Conservation (phyloP, 2,797 vertebrate species). For the Propithecus deckenii region DNA sequence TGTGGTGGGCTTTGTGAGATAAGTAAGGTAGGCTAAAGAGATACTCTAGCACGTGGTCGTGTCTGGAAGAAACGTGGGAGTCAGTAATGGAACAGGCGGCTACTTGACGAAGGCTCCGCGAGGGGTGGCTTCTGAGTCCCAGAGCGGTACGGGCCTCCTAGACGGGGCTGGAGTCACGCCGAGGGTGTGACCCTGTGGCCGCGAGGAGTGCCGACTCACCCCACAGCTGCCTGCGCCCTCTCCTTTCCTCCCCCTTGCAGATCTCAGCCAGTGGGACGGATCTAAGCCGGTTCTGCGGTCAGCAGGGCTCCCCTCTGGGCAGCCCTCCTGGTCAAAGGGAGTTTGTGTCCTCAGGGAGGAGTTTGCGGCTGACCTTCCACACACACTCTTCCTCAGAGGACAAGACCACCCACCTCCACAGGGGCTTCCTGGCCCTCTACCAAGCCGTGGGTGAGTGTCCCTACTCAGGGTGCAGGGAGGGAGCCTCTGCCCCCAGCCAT, state of each 20-base stretch:
- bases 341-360: constrained; percentile 82
- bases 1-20: background rate
- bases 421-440: constrained; percentile 85
- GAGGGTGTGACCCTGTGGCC: background rate
- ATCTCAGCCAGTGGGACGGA: constrained; percentile 80
- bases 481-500: constrained; percentile 64
- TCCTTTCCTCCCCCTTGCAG: constrained; percentile 71
- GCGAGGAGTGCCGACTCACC: background rate
- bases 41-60: background rate
- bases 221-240: constrained; percentile 7
- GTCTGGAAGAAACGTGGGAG: background rate
- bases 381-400: constrained; percentile 82
- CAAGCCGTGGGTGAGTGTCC: constrained; percentile 84
- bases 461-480: background rate
- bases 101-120: background rate
- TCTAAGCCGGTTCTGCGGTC: constrained; percentile 81
- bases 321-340: constrained; percentile 75
- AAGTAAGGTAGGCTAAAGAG: background rate
- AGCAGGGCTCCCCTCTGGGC: constrained; percentile 64
- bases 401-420: constrained; percentile 76
- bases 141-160: background rate
- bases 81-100: background rate
- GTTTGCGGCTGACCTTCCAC: constrained; percentile 80
- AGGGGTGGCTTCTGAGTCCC: background rate
- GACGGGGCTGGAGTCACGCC: fast-evolving